Base-by-base conservation (phyloP, 2,797 vertebrate species). In the Halcyon leucocephala region DNA sequence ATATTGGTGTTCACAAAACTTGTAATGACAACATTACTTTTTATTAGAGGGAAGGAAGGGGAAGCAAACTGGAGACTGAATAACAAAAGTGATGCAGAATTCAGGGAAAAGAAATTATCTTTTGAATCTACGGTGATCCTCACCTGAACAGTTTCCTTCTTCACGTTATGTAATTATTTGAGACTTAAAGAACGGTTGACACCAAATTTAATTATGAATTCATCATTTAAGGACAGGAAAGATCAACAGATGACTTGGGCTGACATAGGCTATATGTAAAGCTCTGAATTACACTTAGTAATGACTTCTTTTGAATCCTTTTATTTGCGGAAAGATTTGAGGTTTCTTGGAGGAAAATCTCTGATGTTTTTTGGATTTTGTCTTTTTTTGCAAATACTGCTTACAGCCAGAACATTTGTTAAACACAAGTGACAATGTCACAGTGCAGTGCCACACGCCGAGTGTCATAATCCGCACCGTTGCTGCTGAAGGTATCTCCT, bases 401-500 rank as follows among this genome's bases (percentile, higher is more conserved):
- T 93, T 51, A 86, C 93, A 99, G 99, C 98, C 99, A 28, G 99
- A 99, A 82, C 97, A 98, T 90, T 97, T 99, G 97, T 96, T 99
- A 76, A 98, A 98, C 66, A 96, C 98, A 46, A 99, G 98, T 96
- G 99, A 99, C 69, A 99, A 98, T 11, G 98, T 99, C 74, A 99
- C 98, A 5, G 98, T 99, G 67, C 98, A 99, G 94, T 99, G 99
- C 97, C 99, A 99, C 89, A 97, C 99, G 1, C 99, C 99, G 3
- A 98, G 99, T 33, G 99, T 99, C 98, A 99, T 99, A 95, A 99
- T 99, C 96, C 99, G 99, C 96, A 99, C 99, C 0, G 98, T 99
- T 83, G 98, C 99, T 81, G 98, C 99, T 11, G 98, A 98, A 72
- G 99, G 99, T 86, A 97, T 98, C 88, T 86, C 99, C 83, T 98